Evolutionary conservation across 2,888 invertebrate genomes (phyloP).

Genomic region (Acanthococcus lagerstroemiae): DNA sequence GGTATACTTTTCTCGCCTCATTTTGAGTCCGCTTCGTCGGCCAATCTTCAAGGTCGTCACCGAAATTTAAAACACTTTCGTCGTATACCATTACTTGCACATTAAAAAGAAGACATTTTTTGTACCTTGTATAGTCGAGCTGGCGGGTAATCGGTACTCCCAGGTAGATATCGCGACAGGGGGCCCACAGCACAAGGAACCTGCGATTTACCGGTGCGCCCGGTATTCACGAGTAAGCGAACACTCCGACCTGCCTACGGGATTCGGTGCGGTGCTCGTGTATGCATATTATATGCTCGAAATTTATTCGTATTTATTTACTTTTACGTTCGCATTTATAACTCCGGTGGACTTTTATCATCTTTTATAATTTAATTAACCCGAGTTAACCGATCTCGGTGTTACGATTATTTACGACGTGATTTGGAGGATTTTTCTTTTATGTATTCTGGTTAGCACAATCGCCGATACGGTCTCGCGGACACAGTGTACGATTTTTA

Average conservation of each 20-base stretch:
- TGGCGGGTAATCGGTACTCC: not conserved
- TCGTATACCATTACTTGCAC: no score
- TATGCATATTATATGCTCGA: not conserved
- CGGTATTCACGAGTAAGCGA: no score
- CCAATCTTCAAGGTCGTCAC: no score
- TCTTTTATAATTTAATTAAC: not conserved
- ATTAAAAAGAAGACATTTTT: no score
- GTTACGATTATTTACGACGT: not conserved
- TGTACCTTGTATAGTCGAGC: not conserved
- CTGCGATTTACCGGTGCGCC: not conserved
- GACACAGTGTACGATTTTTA: no score
- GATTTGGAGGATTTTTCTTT: not conserved
- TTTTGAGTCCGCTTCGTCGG: no score
- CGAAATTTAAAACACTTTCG: no score
- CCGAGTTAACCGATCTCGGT: not conserved
- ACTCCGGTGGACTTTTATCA: not conserved
- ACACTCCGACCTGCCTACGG: not conserved
- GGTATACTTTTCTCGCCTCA: no score
- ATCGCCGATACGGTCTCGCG: no score
- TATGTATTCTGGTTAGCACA: not conserved
- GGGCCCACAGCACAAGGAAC: not conserved
- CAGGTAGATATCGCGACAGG: not conserved
- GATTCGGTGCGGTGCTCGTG: no score
- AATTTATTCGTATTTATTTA: not conserved
- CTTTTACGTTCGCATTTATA: not conserved